Percentiles rank a stretch among this genome's conserved stretches.
Conservation (phyloP, 2,113 vertebrate genomes). For the Atlantisia rogersi region DNA sequence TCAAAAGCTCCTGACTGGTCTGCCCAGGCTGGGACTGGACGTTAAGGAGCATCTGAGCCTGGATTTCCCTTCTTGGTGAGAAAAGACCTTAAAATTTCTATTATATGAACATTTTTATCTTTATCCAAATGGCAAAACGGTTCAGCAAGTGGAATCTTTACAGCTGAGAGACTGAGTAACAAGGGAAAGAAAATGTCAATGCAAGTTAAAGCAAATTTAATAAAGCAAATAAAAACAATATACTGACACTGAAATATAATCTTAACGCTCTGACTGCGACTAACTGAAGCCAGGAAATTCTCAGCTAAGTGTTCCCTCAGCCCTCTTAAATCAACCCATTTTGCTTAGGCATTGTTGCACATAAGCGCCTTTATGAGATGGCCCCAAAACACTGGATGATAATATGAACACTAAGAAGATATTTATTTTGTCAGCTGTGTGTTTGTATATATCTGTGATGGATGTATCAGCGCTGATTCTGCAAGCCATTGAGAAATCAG, state of each 20-base stretch:
- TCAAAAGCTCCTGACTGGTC: not conserved
- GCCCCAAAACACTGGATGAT: constrained; percentile 67
- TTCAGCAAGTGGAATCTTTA: constrained; percentile 10
- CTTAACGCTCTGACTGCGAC: constrained; percentile 30
- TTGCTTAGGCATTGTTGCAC: constrained; percentile 65
- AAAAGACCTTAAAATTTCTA: not conserved
- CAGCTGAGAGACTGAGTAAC: constrained; percentile 30
- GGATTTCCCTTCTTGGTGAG: not conserved
- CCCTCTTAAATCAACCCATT: constrained; percentile 63
- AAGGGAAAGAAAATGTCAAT: constrained; percentile 58
- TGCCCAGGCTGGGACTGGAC: not conserved
- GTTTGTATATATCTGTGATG: constrained; percentile 12
- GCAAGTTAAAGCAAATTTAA: constrained; percentile 70
- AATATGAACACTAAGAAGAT: constrained; percentile 40
- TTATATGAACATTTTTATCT: not conserved
- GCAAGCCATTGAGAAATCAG: not conserved
- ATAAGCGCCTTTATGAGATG: constrained; percentile 50
- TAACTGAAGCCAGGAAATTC: constrained; percentile 60
- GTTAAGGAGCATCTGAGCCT: not conserved
- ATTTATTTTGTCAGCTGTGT: constrained; percentile 46
- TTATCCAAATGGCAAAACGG: constrained; percentile 1
- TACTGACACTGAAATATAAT: constrained; percentile 60
- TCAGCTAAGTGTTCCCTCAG: constrained; percentile 52
- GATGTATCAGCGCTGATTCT: not conserved
- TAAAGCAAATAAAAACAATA: constrained; percentile 65